Base-by-base conservation (phyloP, 2,113 vertebrate genomes). In the Brachirus orientalis region DNA sequence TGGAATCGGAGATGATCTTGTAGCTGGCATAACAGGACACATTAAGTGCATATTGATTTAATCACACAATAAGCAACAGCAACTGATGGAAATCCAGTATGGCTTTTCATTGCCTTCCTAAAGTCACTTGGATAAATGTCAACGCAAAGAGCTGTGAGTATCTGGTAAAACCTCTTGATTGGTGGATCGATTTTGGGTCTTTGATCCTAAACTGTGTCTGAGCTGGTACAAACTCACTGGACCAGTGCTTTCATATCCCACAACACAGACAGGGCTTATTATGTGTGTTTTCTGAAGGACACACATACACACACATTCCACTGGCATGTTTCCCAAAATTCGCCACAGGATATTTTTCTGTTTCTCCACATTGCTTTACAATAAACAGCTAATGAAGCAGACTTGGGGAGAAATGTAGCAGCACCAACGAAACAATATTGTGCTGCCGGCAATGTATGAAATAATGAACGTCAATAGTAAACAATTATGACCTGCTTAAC, bases 331-430 rank as follows among this genome's bases (percentile, higher is more conserved):
- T 51, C 22, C 20, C 35, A 18, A 43, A 44, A 44, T 36, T 17
- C 0, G 36, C 58, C 45, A 28, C 37, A 62, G 68, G 41, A 40
- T 61, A 48, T 48, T 70, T 38, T 57, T 47, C 48, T 66, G 41
- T 54, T 64, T 57, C 51, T 63, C 33, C 3, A 37, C 40, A 44
- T 40, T 59, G 13, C 19, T 17, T 43, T 52, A 58, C 53, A 64
- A 57, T 58, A 66, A 69, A 46, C 28, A 43, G 28, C 22, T 63
- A 79, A 77, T 69, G 58, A 82, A 74, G 69, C 46, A 48, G 1
- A 16, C 35, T n/a, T 41, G 17, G 53, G 10, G 19, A 62, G 20
- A 44, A 73, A 63, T 50, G 43, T 40, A 40, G 38, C 38, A 40
- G 38, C 38, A 40, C 1, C 38, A 40, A 12, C 38, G 9, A 3